Evolutionary conservation across 2,888 invertebrate genomes (phyloP), one percentile per base, ranked within the genome.

Genomic region (Drosophila koepferae): DNA sequence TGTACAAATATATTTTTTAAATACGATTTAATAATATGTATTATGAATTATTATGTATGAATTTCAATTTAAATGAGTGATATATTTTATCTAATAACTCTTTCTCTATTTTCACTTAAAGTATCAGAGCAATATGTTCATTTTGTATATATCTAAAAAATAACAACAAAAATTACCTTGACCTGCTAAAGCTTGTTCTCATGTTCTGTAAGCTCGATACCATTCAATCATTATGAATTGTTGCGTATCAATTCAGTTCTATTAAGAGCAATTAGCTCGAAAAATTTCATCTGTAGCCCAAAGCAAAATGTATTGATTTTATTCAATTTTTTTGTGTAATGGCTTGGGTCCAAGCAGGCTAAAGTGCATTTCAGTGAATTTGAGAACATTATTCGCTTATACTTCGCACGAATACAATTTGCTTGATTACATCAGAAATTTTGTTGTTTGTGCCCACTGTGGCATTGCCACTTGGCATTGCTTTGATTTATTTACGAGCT

Each of bases 401-500:
- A 12, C 18, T 34, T 49, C 31, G 12, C 14, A 18, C 28, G 14
- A 34, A 51, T 12, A 28, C 28, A 28, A 9, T 9, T 31, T 10
- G 6, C 28, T 10, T 49, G 9, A 49, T 23, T 46, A 7, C 23
- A n/a, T 31, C 41, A 41, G 28, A 2, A 7, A 18, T 43, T 44
- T 51, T 1, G 2, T 55, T n/a, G 34, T 10, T 36, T 48, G 20
- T 41, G 56, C 59, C 82, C 88, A 87, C 80, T 70, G 86, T 85
- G 58, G 23, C 23, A 23, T 23, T 23, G 23, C 23, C 7, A 18
- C 55, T 48, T 63, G 56, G 51, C 70, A 80, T 64, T 66, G 77
- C 70, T 80, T 80, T 73, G 82, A 80, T 81, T 77, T 82, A 81
- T 72, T 82, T 82, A 81, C 72, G 64, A 78, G 66, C 74, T 71